Evolutionary conservation across 64 coral and sea anemone species (phyloP).

Genomic region (Platygyra sinensis): DNA sequence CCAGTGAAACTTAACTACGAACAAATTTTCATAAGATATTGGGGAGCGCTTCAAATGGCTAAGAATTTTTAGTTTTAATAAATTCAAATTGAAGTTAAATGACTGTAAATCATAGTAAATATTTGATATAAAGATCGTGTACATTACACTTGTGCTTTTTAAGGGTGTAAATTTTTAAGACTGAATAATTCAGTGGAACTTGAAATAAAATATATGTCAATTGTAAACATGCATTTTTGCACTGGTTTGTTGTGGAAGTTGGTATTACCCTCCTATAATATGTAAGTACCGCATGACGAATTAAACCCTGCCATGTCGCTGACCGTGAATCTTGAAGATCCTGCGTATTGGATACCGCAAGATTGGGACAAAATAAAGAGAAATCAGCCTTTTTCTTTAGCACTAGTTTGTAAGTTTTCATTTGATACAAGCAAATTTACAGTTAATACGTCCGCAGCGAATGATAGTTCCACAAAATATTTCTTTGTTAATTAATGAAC

Average conservation of each 20-base stretch:
- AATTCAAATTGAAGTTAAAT: background rate
- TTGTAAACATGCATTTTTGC: background rate
- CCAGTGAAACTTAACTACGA: background rate
- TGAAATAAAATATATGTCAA: background rate
- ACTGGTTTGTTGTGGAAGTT: background rate
- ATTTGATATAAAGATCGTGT: background rate
- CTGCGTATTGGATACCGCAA: too few species aligned
- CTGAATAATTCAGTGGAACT: background rate
- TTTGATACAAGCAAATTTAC: too few species aligned
- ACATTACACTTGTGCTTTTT: background rate
- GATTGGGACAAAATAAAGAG: too few species aligned
- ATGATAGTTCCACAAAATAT: too few species aligned
- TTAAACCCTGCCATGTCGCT: too few species aligned
- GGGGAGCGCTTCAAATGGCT: background rate
- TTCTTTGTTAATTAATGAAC: too few species aligned
- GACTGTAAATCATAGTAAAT: background rate
- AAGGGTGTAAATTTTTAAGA: background rate
- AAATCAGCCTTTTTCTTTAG: too few species aligned
- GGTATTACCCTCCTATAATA: background rate
- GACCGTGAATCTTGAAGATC: too few species aligned
- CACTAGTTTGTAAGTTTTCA: too few species aligned
- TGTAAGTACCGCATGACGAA: too few species aligned
- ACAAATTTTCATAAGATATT: background rate
- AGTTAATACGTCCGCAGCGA: too few species aligned
- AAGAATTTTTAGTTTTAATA: background rate